Base-by-base conservation (phyloP, 1,140 invertebrate genomes). In the Frieseomelitta varia region DNA sequence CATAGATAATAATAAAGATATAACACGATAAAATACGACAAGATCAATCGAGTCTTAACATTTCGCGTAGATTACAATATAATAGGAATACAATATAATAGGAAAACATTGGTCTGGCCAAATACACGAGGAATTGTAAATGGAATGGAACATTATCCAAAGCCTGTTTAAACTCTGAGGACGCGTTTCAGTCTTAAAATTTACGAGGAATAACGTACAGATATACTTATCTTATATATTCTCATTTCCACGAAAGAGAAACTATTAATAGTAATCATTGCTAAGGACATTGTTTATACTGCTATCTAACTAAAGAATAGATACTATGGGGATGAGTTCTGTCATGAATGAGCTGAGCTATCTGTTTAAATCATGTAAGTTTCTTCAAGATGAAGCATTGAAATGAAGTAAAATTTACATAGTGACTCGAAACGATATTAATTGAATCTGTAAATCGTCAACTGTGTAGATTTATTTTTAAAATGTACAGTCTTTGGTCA, bases 241-340 rank as follows among this genome's bases (percentile, higher is more conserved):
- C n/a, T 65, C 47, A n/a, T 71, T 39, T 85, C 65, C 17, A 72
- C 56, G 39, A 72, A 85, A 76, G 61, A 67, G 58, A 61, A 8
- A 14, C 21, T 53, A 73, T 74, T 80, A 85, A 85, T 85, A 69
- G 15, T 73, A 30, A 73, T 84, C 58, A 15, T 34, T n/a, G 58
- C 63, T 51, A 15, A 65, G 63, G 68, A 72, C 47, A 65, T 65
- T 73, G n/a, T 73, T 84, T 71, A 79, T 79, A 24, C 30, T 27
- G 39, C 1, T 8, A 19, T 47, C 55, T 71, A 39, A 79, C 55
- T 71, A 39, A 79, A 84, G 27, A 72, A 79, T 79, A 19, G 14
- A 79, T 79, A 21, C 21, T 12, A 12, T 3, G 12, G 30, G 30
- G 65, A 68, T 8, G 65, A n/a, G 11, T 12, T 34, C 21, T n/a